Percentiles rank a stretch among this genome's conserved stretches.
Conservation (phyloP, 1,140 invertebrate species). For the Homalodisca vitripennis region DNA sequence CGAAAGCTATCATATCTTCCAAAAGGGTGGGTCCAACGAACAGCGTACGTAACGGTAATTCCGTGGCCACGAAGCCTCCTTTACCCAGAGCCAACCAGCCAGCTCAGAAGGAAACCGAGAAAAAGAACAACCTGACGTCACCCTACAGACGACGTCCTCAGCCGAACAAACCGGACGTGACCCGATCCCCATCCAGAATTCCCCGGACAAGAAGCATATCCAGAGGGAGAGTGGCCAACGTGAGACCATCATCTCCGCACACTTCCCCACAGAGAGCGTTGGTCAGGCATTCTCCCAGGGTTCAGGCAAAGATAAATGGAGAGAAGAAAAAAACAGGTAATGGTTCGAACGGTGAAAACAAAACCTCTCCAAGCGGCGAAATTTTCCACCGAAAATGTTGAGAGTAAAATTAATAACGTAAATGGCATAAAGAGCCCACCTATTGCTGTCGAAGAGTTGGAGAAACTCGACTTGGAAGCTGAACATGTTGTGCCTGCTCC, state of each 20-base stretch:
- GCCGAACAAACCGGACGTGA: slow-evolving; percentile 14
- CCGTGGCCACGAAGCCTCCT: slow-evolving; percentile 28
- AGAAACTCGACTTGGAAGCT: background rate
- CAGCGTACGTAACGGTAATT: background rate
- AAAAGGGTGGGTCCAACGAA: slow-evolving; percentile 22
- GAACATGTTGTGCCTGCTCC: background rate
- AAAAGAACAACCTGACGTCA: slow-evolving; percentile 9
- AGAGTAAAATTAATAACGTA: no score
- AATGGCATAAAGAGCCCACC: background rate
- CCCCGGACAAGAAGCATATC: slow-evolving; percentile 1
- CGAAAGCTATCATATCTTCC: background rate
- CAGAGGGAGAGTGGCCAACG: slow-evolving; percentile 14
- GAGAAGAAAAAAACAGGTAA: background rate
- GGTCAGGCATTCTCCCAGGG: background rate
- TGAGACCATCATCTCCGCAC: slow-evolving; percentile 17
- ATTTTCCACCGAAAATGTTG: background rate
- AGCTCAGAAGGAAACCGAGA: slow-evolving; percentile 8
- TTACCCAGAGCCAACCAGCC: slow-evolving; percentile 22
- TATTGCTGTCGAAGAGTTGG: background rate
- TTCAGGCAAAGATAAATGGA: slow-evolving; percentile 1
- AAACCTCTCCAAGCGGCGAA: background rate
- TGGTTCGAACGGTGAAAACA: background rate
- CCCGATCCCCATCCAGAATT: slow-evolving; percentile 11
- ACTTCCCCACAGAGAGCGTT: slow-evolving; percentile 22
- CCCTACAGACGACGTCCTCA: slow-evolving; percentile 23